These are phyloP conservation scores for Xiphophorus birchmanni DNA, from an alignment of 2,797 vertebrate genomes.

Conservation along the genomic window DNA sequence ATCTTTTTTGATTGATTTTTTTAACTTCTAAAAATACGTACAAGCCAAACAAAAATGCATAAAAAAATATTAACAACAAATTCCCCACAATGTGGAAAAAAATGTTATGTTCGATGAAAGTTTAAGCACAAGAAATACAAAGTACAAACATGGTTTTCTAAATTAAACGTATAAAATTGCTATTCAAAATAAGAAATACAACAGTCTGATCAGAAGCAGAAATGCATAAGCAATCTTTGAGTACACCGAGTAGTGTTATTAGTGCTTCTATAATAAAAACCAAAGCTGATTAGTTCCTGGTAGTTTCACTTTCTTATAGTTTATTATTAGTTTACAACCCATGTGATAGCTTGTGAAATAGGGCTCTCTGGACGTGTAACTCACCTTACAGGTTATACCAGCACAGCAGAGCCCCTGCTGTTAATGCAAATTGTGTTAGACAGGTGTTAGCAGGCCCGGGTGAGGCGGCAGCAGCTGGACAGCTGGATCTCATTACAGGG, in stretches of 20 bases:
- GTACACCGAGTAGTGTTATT: background rate
- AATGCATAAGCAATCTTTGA: too few relatives aligned
- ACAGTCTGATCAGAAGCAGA: background rate
- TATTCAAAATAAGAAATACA: background rate
- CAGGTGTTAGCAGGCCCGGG: background rate
- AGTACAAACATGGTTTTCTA: too few relatives aligned
- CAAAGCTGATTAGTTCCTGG: background rate
- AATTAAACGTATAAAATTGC: too few relatives aligned
- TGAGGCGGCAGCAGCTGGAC: background rate
- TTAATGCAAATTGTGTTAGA: background rate
- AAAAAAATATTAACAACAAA: too few relatives aligned
- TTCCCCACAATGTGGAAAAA: too few relatives aligned
- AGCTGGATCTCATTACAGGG: background rate
- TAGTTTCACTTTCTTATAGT: background rate
- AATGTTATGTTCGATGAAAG: too few relatives aligned
- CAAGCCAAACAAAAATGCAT: too few relatives aligned
- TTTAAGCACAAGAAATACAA: too few relatives aligned
- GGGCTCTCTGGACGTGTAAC: background rate
- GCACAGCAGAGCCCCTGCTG: background rate
- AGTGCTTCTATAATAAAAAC: background rate
- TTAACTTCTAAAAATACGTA: too few relatives aligned
- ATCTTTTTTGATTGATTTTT: too few relatives aligned
- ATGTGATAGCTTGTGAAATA: background rate
- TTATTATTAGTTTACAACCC: background rate
- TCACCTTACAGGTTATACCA: slow-evolving; percentile 4